Conservation (phyloP, 1,140 invertebrate genomes). For the Heliconius himera region DNA sequence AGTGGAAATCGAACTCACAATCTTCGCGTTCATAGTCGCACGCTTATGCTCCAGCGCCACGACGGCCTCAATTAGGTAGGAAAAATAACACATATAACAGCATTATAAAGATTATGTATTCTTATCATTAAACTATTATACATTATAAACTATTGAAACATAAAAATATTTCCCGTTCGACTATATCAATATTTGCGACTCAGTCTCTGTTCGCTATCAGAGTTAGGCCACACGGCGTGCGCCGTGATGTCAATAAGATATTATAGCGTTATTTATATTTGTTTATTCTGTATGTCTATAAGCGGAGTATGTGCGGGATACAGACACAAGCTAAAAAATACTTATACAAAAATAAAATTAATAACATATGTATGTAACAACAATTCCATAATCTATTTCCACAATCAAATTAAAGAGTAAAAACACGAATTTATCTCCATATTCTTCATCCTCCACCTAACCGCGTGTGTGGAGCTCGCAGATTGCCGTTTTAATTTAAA, state of each 20-base stretch:
- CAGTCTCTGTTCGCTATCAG: slow-evolving; percentile 15
- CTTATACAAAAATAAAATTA: neutral
- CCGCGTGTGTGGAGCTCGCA: neutral
- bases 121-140: no score
- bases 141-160: neutral
- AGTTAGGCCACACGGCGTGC: slow-evolving; percentile 22
- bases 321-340: no score
- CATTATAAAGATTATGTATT: no score
- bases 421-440: neutral
- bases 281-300: no score
- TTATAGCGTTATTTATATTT: neutral
- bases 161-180: neutral
- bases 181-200: slow-evolving; percentile 26
- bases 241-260: neutral
- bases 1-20: no score
- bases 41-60: no score
- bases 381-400: neutral
- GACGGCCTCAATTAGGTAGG: no score
- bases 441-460: neutral
- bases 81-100: no score
- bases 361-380: neutral
- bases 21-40: no score
- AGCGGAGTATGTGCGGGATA: no score
- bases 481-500: slow-evolving; percentile 15
- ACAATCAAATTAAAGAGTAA: neutral